Base-by-base conservation (phyloP, 2,888 invertebrate genomes). In the Branchellion lobata region DNA sequence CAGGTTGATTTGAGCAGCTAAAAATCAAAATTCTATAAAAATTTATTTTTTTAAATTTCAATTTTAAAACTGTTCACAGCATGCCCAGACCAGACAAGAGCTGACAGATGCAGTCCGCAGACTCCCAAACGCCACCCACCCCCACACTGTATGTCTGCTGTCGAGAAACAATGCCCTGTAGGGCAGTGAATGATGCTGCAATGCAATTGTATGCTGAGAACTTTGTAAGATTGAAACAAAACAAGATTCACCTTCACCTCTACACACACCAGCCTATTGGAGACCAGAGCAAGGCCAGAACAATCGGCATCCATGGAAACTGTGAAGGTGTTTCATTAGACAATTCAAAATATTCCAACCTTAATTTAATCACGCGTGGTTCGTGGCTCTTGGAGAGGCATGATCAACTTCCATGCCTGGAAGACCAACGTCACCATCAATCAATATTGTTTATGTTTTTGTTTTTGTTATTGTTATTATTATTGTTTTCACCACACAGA, bases 201-300 rank as follows among this genome's bases (percentile, higher is more conserved):
- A n/a, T n/a, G n/a, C n/a, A n/a, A n/a, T n/a, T n/a, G n/a, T n/a
- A n/a, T n/a, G n/a, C n/a, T n/a, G n/a, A n/a, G n/a, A n/a, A n/a
- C n/a, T n/a, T n/a, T n/a, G n/a, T 65, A n/a, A 65, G n/a, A 5
- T 11, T 65, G 5, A 65, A 65, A 27, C 65, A 21, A 27, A 27
- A 65, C 21, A n/a, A 65, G 3, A 5, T 11, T 65, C n/a, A 21
- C n/a, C 21, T 29, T 8, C n/a, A 11, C 29, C n/a, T 65, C 29
- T 29, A 11, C 21, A 51, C 51, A 51, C 51, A 82, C 3, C 79
- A 85, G 85, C 85, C 85, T 34, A 82, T 86, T 74, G 86, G 86
- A 34, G 85, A 85, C 80, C 85, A 86, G 80, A 82, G 83, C 14
- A 68, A 83, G 53, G 85, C 86, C 1, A 80, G 57, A 33, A 74